Base-by-base conservation (phyloP, 2,113 vertebrate species). In the Nesogale talazaci region DNA sequence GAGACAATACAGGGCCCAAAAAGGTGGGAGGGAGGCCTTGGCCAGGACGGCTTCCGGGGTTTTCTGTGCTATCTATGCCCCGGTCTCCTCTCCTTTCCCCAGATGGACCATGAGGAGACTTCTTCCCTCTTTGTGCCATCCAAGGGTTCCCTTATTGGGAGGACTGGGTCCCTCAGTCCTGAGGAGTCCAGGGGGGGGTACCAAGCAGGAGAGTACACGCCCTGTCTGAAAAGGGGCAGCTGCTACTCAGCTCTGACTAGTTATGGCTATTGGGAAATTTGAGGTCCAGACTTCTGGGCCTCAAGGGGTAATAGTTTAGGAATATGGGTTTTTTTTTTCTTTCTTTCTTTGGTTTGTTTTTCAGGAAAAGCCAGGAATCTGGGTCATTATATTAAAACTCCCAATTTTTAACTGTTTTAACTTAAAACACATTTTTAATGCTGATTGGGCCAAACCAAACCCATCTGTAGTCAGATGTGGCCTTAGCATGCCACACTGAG, bases 351-450 rank as follows among this genome's bases (percentile, higher is more conserved):
- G 63, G 52, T 6, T 52, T 81, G 38, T 20, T 69, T 87, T 78
- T 93, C 57, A 76, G 57, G 90, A 93, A 34, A 83, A 89, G 15
- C 31, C 59, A 14, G 80, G 52, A 70, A 59, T 92, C 63, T 74
- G 84, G 59, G 77, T 92, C 89, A 34, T 83, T 83, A 70, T 76
- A 63, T 83, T 52, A 90, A 88, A 88, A 84, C 65, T 57, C 67
- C 56, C 38, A 75, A 16, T 86, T 91, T 90, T 86, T 78, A 90
- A 83, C 80, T 38, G 25, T 88, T 95, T 84, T 95, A 84, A 93
- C 63, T 93, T 90, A 63, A 92, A 96, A 93, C 83, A 94, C 59
- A 46, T 90, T 93, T 88, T 83, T 79, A 77, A 86, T 88, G 88
- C n/a, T 88, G 76, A 93, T 46, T 86, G 83, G 70, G 12, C 46